Evolutionary conservation across 2,888 invertebrate species (phyloP), one percentile per base, ranked within the genome.

Genomic region (Drosophila fulvimacula): DNA sequence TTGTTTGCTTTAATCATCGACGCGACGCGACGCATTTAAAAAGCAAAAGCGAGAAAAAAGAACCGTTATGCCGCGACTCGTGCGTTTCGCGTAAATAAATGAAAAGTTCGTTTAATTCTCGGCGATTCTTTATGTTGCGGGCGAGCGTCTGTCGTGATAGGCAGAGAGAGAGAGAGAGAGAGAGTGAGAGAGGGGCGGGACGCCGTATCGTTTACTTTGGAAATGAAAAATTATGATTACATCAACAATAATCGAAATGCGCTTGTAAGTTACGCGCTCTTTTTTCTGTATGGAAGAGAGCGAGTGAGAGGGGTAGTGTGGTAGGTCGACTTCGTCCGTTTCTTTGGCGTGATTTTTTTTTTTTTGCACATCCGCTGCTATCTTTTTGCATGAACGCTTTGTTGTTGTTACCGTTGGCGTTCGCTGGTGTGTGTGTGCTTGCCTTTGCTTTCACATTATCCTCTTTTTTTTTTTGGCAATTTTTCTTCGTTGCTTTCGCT

Each of bases 201-300:
- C 9, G 49, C 36, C 34, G 61, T 74, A 83, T 87, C 89, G 87
- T 88, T 89, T 87, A 85, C 82, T 88, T 87, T 89, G 84, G 87
- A 83, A 85, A 89, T 85, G 89, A 88, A 89, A 85, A 85, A 85
- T 85, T 85, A 85, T 85, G 84, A 85, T 85, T 85, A 85, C 84
- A 85, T 88, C 84, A 88, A 85, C 89, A 85, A 86, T 84, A 85
- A 85, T 86, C 84, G 84, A 84, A 84, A 88, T 83, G 83, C 89
- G 89, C 89, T 86, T 84, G 88, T 83, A 84, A 88, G 84, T 87
- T 83, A 42, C 76, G 79, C 75, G 51, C 60, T 49, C 65, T n/a
- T n/a, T n/a, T 58, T 17, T 15, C 42, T 11, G 5, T 38, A n/a
- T 10, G n/a, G 9, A 5, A 10, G 46, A 19, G 30, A n/a, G n/a